Percentiles rank a stretch among this genome's conserved stretches.
These are phyloP conservation scores for Steromphala cineraria DNA, from an alignment of 2,888 invertebrate genomes.

Conservation along the genomic window DNA sequence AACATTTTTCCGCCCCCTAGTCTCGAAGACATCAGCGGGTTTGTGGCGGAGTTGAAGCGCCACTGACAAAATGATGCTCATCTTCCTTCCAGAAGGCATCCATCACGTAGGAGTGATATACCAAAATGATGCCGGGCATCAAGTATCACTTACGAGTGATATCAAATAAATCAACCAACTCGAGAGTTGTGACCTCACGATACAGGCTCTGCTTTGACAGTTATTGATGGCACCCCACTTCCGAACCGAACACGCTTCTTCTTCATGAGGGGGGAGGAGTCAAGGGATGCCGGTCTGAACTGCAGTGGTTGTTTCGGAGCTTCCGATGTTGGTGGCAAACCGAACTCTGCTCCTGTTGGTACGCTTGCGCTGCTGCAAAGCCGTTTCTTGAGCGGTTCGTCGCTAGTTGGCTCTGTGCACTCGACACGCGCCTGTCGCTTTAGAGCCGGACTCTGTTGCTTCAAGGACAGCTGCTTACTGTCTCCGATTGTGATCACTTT, in stretches of 20 bases:
- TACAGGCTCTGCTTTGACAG: slow-evolving; percentile 21
- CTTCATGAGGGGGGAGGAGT: slow-evolving; percentile 16
- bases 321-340: neutral
- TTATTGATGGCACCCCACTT: slow-evolving; percentile 14
- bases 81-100: neutral
- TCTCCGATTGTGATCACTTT: slow-evolving; percentile 7
- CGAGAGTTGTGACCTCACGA: neutral
- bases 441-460: neutral
- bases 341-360: neutral
- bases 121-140: neutral
- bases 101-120: neutral
- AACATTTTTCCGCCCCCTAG: neutral
- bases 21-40: neutral
- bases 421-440: slow-evolving; percentile 17
- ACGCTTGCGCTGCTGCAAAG: slow-evolving; percentile 11
- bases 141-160: neutral
- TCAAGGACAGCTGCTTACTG: slow-evolving; percentile 1
- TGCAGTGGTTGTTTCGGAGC: slow-evolving; percentile 4
- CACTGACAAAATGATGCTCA: neutral
- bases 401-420: neutral
- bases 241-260: slow-evolving; percentile 23
- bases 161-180: neutral
- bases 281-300: slow-evolving; percentile 11
- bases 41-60: neutral
- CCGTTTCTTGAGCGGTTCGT: neutral